A percentile compares a stretch with the other conserved stretches of the same genome.
Evolutionary conservation across 2,888 invertebrate genomes (phyloP).

Genomic region (Molanna angustata): DNA sequence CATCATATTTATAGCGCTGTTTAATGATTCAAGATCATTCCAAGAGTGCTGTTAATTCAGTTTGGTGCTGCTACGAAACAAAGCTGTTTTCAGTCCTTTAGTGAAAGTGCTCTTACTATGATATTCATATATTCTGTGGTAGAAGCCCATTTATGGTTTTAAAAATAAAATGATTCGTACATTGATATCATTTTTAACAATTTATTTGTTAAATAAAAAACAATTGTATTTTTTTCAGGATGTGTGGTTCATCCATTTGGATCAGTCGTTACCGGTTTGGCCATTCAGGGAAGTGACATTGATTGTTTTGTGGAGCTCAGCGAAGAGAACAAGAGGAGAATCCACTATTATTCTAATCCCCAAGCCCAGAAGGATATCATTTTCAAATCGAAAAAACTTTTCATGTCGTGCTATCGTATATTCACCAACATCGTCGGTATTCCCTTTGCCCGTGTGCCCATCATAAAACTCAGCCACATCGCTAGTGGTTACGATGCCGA

Average conservation of each 20-base stretch:
- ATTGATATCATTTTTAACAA: background rate
- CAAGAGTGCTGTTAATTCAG: too few species aligned
- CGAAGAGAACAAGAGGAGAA: constrained; percentile 4
- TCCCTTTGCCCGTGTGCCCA: constrained; percentile 72
- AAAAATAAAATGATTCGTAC: too few species aligned
- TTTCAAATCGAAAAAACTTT: constrained; percentile 37
- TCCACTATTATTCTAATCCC: background rate
- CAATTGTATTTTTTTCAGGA: constrained; percentile 38
- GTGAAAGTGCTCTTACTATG: too few species aligned
- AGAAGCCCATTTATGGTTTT: too few species aligned
- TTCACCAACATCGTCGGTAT: constrained; percentile 63
- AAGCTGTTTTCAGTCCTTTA: too few species aligned
- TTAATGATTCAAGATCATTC: too few species aligned
- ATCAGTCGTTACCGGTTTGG: constrained; percentile 69
- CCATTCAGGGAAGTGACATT: constrained; percentile 68
- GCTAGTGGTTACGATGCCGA: constrained; percentile 65
- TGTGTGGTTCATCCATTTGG: constrained; percentile 62
- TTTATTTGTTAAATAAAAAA: background rate
- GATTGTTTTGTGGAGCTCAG: constrained; percentile 64
- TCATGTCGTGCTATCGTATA: constrained; percentile 42
- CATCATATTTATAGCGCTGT: too few species aligned
- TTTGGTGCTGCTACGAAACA: too few species aligned
- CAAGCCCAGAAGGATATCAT: constrained; percentile 36
- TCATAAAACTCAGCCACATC: constrained; percentile 68
- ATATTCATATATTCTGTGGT: too few species aligned